Evolutionary conservation across 2,113 vertebrate species (phyloP).

Genomic region (Oryzias woworae): DNA sequence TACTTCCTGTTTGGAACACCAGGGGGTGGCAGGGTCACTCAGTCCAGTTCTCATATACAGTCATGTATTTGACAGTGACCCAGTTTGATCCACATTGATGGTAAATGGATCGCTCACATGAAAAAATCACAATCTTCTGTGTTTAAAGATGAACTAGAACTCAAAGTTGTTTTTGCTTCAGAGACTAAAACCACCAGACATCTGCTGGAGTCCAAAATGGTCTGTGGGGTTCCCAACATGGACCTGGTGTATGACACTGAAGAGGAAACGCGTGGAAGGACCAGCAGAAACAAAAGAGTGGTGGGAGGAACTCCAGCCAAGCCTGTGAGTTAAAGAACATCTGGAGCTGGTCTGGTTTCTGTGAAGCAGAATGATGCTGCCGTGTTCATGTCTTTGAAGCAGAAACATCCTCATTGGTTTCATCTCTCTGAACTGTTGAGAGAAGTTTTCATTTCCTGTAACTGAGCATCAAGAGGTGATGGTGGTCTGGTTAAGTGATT

Average conservation of each 20-base stretch:
- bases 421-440: background rate
- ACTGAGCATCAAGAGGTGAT: no score
- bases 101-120: no score
- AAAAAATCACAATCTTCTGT: no score
- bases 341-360: background rate
- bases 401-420: no score
- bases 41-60: no score
- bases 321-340: constrained; percentile 52
- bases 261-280: background rate
- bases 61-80: no score
- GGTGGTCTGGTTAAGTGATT: no score
- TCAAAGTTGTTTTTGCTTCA: constrained; percentile 17
- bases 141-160: background rate
- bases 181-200: background rate
- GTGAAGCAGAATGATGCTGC: background rate
- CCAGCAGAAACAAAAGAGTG: constrained; percentile 46
- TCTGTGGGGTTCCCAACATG: constrained; percentile 67
- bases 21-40: no score
- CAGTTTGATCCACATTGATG: no score
- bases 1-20: no score
- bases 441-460: background rate
- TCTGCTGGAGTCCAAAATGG: constrained; percentile 24
- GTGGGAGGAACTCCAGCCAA: constrained; percentile 65
- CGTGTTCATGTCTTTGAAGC: no score
- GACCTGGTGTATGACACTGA: background rate